Base-by-base conservation (phyloP, 2,113 vertebrate species). In the Brienomyrus longianalis region DNA sequence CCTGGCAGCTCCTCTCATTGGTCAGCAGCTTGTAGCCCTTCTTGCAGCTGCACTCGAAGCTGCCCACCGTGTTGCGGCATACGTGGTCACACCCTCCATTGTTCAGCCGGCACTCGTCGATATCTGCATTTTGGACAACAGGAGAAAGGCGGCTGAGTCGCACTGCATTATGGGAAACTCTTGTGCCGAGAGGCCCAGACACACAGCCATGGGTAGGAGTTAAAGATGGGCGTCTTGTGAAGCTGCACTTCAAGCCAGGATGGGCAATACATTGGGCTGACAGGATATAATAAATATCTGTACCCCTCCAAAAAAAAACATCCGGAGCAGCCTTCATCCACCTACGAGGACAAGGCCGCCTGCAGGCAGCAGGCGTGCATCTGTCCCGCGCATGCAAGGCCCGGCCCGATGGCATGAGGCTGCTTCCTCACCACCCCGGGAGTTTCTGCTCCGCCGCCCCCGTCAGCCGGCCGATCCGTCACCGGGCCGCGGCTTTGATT, bases 21-120 rank as follows among this genome's bases (percentile, higher is more conserved):
- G 98, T 99, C 93, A 99, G 96, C 90, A 99, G 96, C 92, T 99
- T 99, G 95, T 99, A 99, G 92, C 98, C 98, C 90, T 99, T 99
- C 95, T 96, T 98, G 95, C 98, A 99, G 96, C 98, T 98, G 97
- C 98, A 99, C 91, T 99, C 98, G 0, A 99, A 99, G 95, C 98
- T 99, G 92, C 98, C 98, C 92, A 99, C 98, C 0, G 98, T 99
- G 96, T 99, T 99, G 90, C 98, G 96, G 94, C 98, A 99, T 93
- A 99, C 97, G 89, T 99, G 98, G 93, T 99, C 98, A 21, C 98
- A 99, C 88, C 98, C 98, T 0, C 98, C 98, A 0, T 99, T 99
- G 95, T 97, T 98, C 90, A 98, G 94, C 70, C 97, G 96, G 88
- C 98, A 99, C 94, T 99, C 98, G 0, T 99, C 98, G 13, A 99